Percentiles rank a stretch among this genome's conserved stretches.
Conservation (phyloP, 2,888 invertebrate species). For the Noctua janthina region DNA sequence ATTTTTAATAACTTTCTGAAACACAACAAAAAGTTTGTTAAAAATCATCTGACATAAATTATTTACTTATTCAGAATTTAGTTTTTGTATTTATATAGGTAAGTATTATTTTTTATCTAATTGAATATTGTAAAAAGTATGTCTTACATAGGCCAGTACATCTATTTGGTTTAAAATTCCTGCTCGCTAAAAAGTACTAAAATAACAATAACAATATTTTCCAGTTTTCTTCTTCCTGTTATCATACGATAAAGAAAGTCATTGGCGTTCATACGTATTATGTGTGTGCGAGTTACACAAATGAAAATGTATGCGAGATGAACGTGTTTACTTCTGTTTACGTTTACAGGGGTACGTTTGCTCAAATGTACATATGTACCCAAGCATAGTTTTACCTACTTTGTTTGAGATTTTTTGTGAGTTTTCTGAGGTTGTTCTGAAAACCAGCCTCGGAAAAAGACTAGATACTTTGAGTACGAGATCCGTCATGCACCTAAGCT, state of each 20-base stretch:
- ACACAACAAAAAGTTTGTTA: not conserved
- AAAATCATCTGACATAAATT: constrained; percentile 6
- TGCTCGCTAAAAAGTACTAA: not conserved
- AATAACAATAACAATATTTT: constrained; percentile 9
- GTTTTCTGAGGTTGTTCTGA: not conserved
- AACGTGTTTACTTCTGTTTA: constrained; percentile 26
- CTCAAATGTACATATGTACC: constrained; percentile 18
- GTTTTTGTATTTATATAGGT: not conserved
- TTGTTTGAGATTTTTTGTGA: constrained; percentile 14
- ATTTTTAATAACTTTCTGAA: constrained; percentile 2
- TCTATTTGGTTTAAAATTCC: not conserved
- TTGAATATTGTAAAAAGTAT: not conserved
- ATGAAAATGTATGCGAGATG: constrained; percentile 44
- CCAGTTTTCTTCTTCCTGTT: constrained; percentile 16
- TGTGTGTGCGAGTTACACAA: constrained; percentile 27
- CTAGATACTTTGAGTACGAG: not conserved
- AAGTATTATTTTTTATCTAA: not conserved
- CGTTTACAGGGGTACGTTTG: constrained; percentile 12
- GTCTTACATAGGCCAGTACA: not conserved
- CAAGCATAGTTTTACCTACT: not conserved
- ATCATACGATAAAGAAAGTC: constrained; percentile 1
- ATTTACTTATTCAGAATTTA: not conserved
- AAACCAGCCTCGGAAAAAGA: constrained; percentile 1
- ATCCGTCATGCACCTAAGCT: not conserved
- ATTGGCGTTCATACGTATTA: constrained; percentile 15